Percentiles rank a stretch among this genome's conserved stretches.
Conservation (phyloP, 2,888 invertebrate genomes). For the Neuroscelio doddi region DNA sequence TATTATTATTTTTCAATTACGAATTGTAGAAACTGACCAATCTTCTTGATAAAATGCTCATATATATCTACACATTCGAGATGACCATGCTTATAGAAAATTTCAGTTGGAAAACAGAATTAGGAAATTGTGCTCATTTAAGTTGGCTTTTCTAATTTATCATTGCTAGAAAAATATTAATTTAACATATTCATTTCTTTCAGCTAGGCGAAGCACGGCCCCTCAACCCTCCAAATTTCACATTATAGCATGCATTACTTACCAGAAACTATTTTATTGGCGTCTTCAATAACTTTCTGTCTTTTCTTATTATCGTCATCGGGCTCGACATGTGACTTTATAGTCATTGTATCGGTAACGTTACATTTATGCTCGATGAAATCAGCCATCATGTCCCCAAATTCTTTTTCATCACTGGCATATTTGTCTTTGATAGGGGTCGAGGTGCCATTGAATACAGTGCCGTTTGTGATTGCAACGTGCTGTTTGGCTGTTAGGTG, state of each 20-base stretch:
- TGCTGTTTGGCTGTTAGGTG: conserved; percentile 70
- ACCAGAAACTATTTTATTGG: conserved; percentile 69
- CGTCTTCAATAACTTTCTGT: conserved; percentile 67
- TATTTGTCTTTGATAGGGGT: conserved; percentile 72
- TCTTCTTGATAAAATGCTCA: conserved; percentile 14
- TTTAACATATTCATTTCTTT: conserved; percentile 30
- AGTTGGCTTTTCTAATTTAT: too few species aligned
- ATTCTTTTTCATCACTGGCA: conserved; percentile 70
- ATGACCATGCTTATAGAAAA: conserved; percentile 47
- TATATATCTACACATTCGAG: conserved; percentile 35
- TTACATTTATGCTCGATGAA: conserved; percentile 68
- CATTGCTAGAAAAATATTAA: conserved; percentile 6
- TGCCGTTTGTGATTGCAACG: conserved; percentile 70
- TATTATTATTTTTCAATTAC: too few species aligned
- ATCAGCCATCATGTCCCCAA: conserved; percentile 69
- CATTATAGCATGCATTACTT: conserved; percentile 55
- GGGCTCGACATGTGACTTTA: conserved; percentile 62
- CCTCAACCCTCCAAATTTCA: conserved; percentile 63
- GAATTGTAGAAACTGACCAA: neutral
- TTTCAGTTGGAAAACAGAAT: conserved; percentile 36
- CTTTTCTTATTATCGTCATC: conserved; percentile 66
- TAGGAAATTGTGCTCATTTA: conserved; percentile 15
- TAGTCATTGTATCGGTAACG: conserved; percentile 64
- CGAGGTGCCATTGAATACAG: conserved; percentile 71
- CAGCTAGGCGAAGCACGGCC: conserved; percentile 64